Evolutionary conservation across 2,113 vertebrate genomes (phyloP).

Genomic region (Cottus gobio): DNA sequence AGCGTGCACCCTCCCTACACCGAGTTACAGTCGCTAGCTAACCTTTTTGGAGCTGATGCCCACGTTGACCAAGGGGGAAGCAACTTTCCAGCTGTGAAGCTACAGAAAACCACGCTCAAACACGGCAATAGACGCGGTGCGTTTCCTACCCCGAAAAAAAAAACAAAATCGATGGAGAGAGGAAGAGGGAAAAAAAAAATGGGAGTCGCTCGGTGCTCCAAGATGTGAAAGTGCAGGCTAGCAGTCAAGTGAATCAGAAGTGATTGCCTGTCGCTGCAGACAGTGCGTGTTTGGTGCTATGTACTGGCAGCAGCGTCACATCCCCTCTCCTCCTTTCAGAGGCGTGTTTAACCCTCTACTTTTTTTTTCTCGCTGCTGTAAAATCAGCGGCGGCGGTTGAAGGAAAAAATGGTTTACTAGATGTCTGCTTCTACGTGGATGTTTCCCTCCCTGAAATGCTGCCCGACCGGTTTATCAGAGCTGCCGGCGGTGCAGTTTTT

Average conservation of each 20-base stretch:
- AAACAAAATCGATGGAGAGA: constrained; percentile 16
- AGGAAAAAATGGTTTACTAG: too few relatives aligned
- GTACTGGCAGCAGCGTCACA: constrained; percentile 72
- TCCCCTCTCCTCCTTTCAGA: constrained; percentile 51
- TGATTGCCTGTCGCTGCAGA: constrained; percentile 43
- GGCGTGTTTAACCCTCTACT: constrained; percentile 48
- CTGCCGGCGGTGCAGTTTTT: too few relatives aligned
- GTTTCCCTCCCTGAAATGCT: too few relatives aligned
- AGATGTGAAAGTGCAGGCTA: constrained; percentile 22
- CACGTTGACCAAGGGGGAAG: constrained; percentile 63
- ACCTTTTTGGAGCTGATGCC: constrained; percentile 44
- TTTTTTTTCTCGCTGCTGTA: too few relatives aligned
- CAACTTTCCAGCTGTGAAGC: constrained; percentile 56
- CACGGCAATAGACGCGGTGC: fast-evolving
- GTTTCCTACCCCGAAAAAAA: constrained; percentile 44
- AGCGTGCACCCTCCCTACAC: not conserved
- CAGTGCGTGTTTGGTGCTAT: constrained; percentile 64
- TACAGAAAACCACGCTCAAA: not conserved
- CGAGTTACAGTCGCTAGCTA: constrained; percentile 23
- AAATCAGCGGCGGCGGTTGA: too few relatives aligned
- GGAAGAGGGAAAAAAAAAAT: too few relatives aligned
- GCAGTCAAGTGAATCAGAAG: constrained; percentile 20
- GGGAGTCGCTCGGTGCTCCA: constrained; percentile 23
- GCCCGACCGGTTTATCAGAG: too few relatives aligned
- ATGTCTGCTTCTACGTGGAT: too few relatives aligned